Percentiles rank a stretch among this genome's conserved stretches.
Conservation (phyloP, 2,888 invertebrate species). For the Eurois occulta region DNA sequence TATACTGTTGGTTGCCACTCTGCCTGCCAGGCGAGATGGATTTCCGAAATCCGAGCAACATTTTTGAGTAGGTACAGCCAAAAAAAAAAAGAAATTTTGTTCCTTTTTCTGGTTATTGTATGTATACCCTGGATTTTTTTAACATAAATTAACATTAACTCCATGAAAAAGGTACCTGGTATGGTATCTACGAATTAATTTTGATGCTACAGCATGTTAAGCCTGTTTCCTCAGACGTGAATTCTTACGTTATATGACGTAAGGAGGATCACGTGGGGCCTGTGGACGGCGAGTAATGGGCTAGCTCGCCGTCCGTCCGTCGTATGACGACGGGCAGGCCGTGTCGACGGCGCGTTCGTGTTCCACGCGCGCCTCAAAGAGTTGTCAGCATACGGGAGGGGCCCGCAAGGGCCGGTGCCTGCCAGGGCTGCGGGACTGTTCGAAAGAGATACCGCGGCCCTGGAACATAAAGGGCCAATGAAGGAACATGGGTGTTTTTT, state of each 20-base stretch:
- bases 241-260: neutral
- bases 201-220: neutral
- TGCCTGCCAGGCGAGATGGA: neutral
- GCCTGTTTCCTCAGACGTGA: neutral
- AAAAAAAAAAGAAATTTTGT: neutral
- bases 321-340: no score
- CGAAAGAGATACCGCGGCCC: no score
- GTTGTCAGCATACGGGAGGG: no score
- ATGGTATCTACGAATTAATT: neutral
- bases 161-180: neutral
- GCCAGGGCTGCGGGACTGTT: no score
- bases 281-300: no score
- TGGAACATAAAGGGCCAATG: no score
- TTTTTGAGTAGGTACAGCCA: neutral
- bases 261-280: neutral
- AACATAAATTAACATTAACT: neutral
- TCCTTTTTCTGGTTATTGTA: neutral
- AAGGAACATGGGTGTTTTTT: no score
- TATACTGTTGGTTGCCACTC: slow-evolving; percentile 20
- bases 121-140: neutral
- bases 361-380: no score
- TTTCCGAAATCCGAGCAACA: neutral
- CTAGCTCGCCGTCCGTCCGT: no score
- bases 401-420: no score
- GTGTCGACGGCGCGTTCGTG: no score